Evolutionary conservation across 2,113 vertebrate genomes (phyloP), one percentile per base, ranked within the genome.

Genomic region (Lipophrys pholis): DNA sequence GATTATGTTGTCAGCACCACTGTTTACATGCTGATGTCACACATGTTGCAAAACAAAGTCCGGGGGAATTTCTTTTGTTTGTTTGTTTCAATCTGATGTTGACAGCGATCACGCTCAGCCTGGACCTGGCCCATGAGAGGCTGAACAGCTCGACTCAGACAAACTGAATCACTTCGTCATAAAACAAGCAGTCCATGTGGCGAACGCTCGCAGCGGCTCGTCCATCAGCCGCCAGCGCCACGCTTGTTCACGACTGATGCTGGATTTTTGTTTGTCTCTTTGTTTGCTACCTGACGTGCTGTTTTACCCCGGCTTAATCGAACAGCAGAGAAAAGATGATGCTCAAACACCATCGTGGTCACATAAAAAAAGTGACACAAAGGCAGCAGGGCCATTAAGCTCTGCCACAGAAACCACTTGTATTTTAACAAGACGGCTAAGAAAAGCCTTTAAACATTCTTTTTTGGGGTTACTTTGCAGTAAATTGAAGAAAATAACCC

Each of bases 161-260:
- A 56, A 73, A 69, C 52, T 62, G 56, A 48, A 49, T 55, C 38
- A 2, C 51, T 77, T 67, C 51, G 67, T 63, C 42, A 57, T 70
- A 40, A 80, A 77, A 84, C 0, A 21, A 42, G 45, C 38, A 76
- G 77, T 77, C 80, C 74, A 73, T 57, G 52, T 84, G 79, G 65
- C 65, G 59, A 52, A 55, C 1, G 14, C 59, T 56, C 39, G 50
- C 64, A 75, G 75, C 65, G 40, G 40, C 41, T 71, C 71, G 84
- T 76, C 76, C 16, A 80, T 76, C 73, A 16, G 21, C 8, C 54
- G 77, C 80, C 82, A 86, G 58, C 42, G 15, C 35, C 17, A 6
- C 51, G 54, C 30, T 21, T n/a, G n/a, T n/a, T n/a, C n/a, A n/a
- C n/a, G n/a, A n/a, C n/a, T n/a, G n/a, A n/a, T 6, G 38, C 11